Evolutionary conservation across 2,113 vertebrate species (phyloP).

Genomic region (Trematomus loennbergii): DNA sequence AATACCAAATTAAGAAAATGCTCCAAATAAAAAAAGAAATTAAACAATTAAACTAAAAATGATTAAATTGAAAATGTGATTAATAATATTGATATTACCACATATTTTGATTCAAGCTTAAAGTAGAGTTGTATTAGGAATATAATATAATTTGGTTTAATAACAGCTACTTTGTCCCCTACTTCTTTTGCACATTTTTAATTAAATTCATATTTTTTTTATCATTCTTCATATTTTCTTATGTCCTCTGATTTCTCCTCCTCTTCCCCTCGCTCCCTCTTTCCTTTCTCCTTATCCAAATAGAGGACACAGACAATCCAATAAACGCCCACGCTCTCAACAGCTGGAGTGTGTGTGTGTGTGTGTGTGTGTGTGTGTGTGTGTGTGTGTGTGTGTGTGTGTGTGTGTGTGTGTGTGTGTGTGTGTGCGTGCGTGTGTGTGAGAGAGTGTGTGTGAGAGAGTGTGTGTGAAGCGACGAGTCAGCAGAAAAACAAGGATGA

Average conservation of each 20-base stretch:
- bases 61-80: too few relatives aligned
- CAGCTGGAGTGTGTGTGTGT: conserved; percentile 75
- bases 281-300: conserved; percentile 75
- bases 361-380: conserved; percentile 23
- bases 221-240: background rate
- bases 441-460: conserved; percentile 46
- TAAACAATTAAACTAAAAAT: too few relatives aligned
- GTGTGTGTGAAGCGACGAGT: conserved; percentile 59
- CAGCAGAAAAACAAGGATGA: conserved; percentile 79
- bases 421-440: too few relatives aligned
- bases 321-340: conserved; percentile 74
- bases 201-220: background rate
- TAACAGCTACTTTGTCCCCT: too few relatives aligned
- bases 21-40: too few relatives aligned
- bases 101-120: too few relatives aligned
- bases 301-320: conserved; percentile 82
- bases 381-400: conserved; percentile 23
- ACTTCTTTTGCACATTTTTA: too few relatives aligned
- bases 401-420: conserved; percentile 33
- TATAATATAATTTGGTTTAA: too few relatives aligned
- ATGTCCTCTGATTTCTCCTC: conserved; percentile 33
- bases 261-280: conserved; percentile 22
- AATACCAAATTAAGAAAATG: too few relatives aligned
- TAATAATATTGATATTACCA: too few relatives aligned
- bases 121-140: too few relatives aligned